Percentiles rank a stretch among this genome's conserved stretches.
phyloP scores from a whole-genome alignment of 2,888 invertebrate genomes.

The Coelogynopora nodosa region DNA sequence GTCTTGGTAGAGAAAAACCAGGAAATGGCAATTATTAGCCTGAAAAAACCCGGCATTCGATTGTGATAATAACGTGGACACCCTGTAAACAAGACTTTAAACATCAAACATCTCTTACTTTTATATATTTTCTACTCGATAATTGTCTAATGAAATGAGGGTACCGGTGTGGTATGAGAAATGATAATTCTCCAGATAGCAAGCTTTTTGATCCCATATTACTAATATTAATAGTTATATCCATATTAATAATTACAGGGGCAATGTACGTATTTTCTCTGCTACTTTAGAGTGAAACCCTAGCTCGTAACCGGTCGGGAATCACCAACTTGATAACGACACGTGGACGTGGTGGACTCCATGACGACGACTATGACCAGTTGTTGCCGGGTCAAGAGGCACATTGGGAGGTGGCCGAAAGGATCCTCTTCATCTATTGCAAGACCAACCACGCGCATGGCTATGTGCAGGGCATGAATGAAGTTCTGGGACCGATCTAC shows the following conservation, averaged over 20 bases:
- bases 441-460: slow-evolving; percentile 96
- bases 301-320: slow-evolving; percentile 40
- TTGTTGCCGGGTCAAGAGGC: slow-evolving; percentile 81
- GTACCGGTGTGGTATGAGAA: no score
- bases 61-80: no score
- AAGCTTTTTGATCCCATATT: no score
- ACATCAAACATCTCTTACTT: no score
- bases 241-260: not conserved
- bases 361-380: not conserved
- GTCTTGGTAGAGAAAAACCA: no score
- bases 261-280: not conserved
- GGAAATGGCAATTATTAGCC: no score
- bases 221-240: not conserved
- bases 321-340: slow-evolving; percentile 34
- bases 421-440: slow-evolving; percentile 92
- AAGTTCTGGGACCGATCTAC: slow-evolving; percentile 90
- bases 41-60: no score
- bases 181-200: no score
- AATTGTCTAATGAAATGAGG: no score
- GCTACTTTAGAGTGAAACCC: slow-evolving; percentile 26
- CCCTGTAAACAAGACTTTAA: no score
- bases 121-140: no score
- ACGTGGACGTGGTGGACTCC: not conserved
- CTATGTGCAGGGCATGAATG: slow-evolving; percentile 93
- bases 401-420: slow-evolving; percentile 96